Base-by-base conservation (phyloP, 2,113 vertebrate species). In the Urocitellus parryii region DNA sequence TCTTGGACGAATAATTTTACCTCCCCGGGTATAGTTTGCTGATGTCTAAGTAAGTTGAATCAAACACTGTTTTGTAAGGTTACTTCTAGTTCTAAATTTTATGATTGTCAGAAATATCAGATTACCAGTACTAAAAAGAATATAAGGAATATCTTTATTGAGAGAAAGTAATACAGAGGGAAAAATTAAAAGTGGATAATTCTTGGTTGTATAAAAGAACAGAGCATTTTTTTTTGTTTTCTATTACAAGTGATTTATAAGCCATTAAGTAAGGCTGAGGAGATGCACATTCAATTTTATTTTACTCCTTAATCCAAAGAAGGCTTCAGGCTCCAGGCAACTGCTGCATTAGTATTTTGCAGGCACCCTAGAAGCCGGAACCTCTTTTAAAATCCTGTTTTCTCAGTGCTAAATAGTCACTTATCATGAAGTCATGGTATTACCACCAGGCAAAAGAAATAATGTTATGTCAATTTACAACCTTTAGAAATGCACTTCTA, bases 171-270 rank as follows among this genome's bases (percentile, higher is more conserved):
- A 78, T 4, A 61, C 22, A 83, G 27, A 90, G 12, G 45, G 86
- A 88, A 95, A 95, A 81, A 42, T 78, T 37, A 95, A 94, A 89
- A 77, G 3, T 42, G n/a, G 89, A 37, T 88, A 74, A 95, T 78
- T 90, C 61, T 51, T 37, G 37, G 12, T 67, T 95, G 24, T 48
- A 89, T 70, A 96, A 76, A n/a, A 83, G 37, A 96, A 93, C 51
- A 76, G 20, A 65, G 53, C 11, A 42, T 79, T 63, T 83, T 78
- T 42, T 83, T 97, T 73, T 95, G 39, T 90, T 87, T 97, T 86
- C 13, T 92, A n/a, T 87, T 96, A 72, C 48, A 79, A 81, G 29
- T 93, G 58, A 96, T 95, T 96, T 91, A 86, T 97, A 91, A 95
- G 39, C 45, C 63, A 93, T 94, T 96, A 96, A 94, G 39, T 51